Evolutionary conservation across 2,113 vertebrate genomes (phyloP), one percentile per base, ranked within the genome.

Genomic region (Nyctereutes procyonoides): DNA sequence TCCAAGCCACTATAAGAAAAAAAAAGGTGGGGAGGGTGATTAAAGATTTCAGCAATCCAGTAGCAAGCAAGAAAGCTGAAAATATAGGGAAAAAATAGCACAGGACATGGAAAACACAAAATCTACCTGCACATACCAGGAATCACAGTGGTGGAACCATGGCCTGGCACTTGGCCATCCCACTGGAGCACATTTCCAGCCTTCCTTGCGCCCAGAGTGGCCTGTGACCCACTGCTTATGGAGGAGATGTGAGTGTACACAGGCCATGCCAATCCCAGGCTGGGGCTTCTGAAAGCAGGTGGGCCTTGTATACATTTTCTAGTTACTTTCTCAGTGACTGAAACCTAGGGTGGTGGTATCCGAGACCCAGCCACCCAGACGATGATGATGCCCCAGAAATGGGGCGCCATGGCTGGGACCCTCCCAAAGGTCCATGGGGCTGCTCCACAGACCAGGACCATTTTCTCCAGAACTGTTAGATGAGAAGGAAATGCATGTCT

Each of bases 181-280:
- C 8, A 3, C 16, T 16, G 8, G 67, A 83, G 95, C n/a, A 1
- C 11, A 4, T 19, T 26, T 26, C 7, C 9, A 20, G 60, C 35
- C 53, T 58, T 32, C 35, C 60, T 19, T 26, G 32, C 71, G 24
- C 77, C 17, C 7, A 63, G 55, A 12, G 30, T 53, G 90, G 30
- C 2, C 0, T 16, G 19, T 30, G n/a, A 63, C 11, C 2, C 2
- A 76, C 32, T 16, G 17, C n/a, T 17, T 19, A 32, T 10, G 2
- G 5, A 22, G 60, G 58, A 55, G 8, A n/a, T 1, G 26, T 0
- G 1, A 43, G 2, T 11, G 17, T 20, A 4, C 32, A 8, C 1
- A 19, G 43, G 0, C 5, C n/a, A 53, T 7, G 43, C 30, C 26
- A 1, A 30, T 35, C n/a, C 74, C 8, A n/a, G 73, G 53, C 22